Conservation (phyloP, 1,140 invertebrate genomes). For the Drosophila chauvacae region DNA sequence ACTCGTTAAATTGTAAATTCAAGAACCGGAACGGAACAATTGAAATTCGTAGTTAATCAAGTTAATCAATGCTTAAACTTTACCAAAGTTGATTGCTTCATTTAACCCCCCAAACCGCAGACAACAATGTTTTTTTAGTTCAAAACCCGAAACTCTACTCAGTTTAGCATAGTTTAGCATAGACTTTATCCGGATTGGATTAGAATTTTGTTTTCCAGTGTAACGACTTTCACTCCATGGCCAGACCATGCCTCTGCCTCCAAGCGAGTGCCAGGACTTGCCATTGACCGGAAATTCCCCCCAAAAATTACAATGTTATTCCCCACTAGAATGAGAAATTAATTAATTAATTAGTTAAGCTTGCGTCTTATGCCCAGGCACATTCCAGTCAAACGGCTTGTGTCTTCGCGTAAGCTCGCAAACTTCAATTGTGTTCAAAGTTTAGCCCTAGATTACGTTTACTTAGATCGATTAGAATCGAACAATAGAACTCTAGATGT, state of each 20-base stretch:
- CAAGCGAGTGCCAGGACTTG: not conserved
- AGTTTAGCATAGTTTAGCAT: constrained; percentile 64
- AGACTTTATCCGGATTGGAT: constrained; percentile 12
- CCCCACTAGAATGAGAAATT: constrained; percentile 4
- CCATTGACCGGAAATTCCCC: not conserved
- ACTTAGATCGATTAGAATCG: constrained; percentile 10
- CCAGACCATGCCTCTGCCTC: constrained; percentile 15
- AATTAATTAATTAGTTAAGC: constrained; percentile 1
- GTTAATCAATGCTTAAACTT: constrained; percentile 76
- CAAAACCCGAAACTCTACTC: constrained; percentile 21
- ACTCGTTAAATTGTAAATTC: constrained; percentile 28
- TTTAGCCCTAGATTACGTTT: constrained; percentile 27
- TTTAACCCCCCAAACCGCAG: constrained; percentile 25
- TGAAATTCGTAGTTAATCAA: constrained; percentile 67
- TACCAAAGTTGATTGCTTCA: constrained; percentile 83
- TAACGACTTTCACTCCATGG: not conserved
- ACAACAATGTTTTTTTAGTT: constrained; percentile 17
- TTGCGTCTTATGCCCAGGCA: constrained; percentile 52
- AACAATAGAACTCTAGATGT: constrained; percentile 38
- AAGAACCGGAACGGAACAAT: constrained; percentile 31
- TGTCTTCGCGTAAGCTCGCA: constrained; percentile 56
- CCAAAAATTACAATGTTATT: constrained; percentile 5
- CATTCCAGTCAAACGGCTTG: constrained; percentile 73
- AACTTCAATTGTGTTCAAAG: constrained; percentile 2
- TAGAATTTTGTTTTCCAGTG: not conserved